A percentile compares a stretch with the other conserved stretches of the same genome.
These are phyloP conservation scores for Cheilosia scutellata DNA, from an alignment of 2,888 invertebrate genomes.

Conservation along the genomic window DNA sequence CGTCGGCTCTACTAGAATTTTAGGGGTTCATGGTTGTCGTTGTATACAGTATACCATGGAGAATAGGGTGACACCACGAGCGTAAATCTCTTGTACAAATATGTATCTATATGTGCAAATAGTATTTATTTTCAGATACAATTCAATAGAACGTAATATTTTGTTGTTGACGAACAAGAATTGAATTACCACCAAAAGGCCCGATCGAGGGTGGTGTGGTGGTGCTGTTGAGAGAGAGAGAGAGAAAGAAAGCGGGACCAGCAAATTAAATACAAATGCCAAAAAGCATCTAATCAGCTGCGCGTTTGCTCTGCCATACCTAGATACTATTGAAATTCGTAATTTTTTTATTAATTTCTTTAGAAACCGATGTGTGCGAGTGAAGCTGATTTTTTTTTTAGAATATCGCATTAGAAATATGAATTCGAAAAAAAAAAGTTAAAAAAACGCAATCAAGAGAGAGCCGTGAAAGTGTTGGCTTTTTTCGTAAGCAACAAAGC, in stretches of 20 bases:
- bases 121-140: constrained; percentile 25
- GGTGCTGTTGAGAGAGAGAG: background rate
- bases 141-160: constrained; percentile 34
- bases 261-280: constrained; percentile 30
- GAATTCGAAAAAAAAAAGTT: too few relatives aligned
- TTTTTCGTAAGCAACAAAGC: background rate
- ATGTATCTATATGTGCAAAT: background rate
- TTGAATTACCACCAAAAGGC: background rate
- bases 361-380: background rate
- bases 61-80: constrained; percentile 31
- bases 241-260: background rate
- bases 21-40: constrained; percentile 23
- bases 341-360: constrained; percentile 41
- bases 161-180: constrained; percentile 29
- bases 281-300: constrained; percentile 61
- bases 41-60: background rate
- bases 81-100: background rate
- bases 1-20: background rate
- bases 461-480: background rate
- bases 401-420: background rate
- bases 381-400: background rate
- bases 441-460: background rate
- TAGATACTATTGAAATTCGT: constrained; percentile 28
- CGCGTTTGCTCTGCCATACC: background rate
- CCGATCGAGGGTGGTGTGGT: background rate